phyloP scores from a whole-genome alignment of 1,140 invertebrate genomes.

The Forficula auricularia region DNA sequence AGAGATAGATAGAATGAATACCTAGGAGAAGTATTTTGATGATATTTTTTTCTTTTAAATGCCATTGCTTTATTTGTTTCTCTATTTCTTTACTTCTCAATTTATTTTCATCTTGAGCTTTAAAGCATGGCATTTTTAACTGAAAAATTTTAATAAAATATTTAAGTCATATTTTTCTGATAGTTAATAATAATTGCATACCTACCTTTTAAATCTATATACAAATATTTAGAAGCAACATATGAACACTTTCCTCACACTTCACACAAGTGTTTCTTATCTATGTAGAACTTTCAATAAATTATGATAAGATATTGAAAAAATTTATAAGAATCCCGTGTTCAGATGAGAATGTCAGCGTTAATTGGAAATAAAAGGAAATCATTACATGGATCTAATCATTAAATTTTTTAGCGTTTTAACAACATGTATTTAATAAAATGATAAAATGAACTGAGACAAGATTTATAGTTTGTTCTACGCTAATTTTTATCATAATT shows the following conservation, averaged over 20 bases:
- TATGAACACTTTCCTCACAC: too few relatives aligned
- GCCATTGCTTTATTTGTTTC: conserved; percentile 24
- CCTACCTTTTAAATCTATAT: not conserved
- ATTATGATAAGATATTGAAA: not conserved
- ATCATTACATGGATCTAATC: too few relatives aligned
- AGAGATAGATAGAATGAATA: too few relatives aligned
- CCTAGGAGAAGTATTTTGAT: conserved; percentile 49
- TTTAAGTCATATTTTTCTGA: not conserved
- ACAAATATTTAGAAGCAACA: not conserved
- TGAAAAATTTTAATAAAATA: too few relatives aligned
- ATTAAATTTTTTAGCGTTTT: too few relatives aligned
- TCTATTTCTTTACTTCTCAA: conserved; percentile 21
- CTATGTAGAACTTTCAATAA: not conserved
- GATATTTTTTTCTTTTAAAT: conserved; percentile 24
- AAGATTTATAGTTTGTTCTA: too few relatives aligned
- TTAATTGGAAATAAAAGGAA: too few relatives aligned
- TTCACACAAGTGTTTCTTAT: not conserved
- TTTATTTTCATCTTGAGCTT: conserved; percentile 11
- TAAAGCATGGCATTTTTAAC: conserved; percentile 9
- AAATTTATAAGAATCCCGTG: not conserved
- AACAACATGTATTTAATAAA: too few relatives aligned
- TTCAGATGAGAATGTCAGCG: too few relatives aligned
- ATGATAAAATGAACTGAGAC: too few relatives aligned
- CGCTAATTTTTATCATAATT: too few relatives aligned
- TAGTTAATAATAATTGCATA: not conserved